phyloP scores from a whole-genome alignment of 2,888 invertebrate genomes.

The Anticlea derivata region DNA sequence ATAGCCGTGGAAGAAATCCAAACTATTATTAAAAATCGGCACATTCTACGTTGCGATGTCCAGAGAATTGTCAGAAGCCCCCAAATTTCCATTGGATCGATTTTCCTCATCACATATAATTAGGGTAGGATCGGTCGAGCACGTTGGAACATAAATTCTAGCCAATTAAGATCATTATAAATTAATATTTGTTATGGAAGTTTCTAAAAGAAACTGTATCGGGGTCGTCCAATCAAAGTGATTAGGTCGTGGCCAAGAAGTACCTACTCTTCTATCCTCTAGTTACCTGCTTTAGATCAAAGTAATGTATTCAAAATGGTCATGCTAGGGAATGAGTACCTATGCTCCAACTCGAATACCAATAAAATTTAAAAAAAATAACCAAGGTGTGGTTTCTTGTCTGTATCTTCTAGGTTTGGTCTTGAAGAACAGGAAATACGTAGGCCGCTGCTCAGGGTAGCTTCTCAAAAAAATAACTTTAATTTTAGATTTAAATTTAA shows the following conservation, averaged over 20 bases:
- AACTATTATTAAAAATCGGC: background rate
- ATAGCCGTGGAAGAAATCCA: background rate
- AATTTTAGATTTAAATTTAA: no score
- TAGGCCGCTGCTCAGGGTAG: no score
- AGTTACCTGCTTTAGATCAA: background rate
- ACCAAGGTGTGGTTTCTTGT: no score
- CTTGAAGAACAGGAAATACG: no score
- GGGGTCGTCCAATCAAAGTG: conserved; percentile 28
- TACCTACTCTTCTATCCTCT: background rate
- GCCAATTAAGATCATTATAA: conserved; percentile 22
- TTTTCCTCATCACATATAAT: background rate
- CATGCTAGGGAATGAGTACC: no score
- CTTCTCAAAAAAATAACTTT: no score
- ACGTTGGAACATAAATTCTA: background rate
- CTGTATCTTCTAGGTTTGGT: no score
- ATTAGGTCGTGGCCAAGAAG: background rate
- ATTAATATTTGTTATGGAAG: conserved; percentile 14
- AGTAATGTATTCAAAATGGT: no score
- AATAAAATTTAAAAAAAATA: no score
- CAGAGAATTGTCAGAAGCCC: background rate
- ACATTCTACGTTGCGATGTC: background rate
- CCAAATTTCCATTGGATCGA: conserved; percentile 1
- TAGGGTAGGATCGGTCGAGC: no score
- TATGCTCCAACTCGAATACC: no score
- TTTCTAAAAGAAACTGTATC: conserved; percentile 24